phyloP scores from a whole-genome alignment of 2,888 invertebrate genomes.

The Phrixothrix hirtus region DNA sequence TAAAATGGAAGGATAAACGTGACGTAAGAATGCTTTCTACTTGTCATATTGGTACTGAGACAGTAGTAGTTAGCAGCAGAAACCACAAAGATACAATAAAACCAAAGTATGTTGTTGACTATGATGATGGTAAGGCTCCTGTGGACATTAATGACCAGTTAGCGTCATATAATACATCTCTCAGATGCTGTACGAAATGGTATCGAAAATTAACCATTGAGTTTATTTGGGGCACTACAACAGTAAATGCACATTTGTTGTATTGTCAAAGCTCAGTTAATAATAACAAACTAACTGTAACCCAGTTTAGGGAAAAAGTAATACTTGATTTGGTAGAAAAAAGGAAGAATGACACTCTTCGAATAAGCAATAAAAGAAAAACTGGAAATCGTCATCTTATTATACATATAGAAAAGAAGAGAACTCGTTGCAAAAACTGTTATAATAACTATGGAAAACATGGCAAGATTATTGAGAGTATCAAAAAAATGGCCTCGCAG shows the following conservation, averaged over 20 bases:
- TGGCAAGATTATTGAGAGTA: neutral
- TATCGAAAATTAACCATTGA: neutral
- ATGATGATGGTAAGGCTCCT: neutral
- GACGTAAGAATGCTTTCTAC: neutral
- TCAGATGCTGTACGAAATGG: neutral
- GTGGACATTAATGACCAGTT: neutral
- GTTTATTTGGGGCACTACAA: neutral
- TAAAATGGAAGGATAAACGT: conserved; percentile 7
- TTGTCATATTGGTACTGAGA: neutral
- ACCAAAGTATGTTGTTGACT: too few relatives aligned
- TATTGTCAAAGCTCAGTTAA: neutral
- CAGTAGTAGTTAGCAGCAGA: neutral
- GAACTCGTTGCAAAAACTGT: neutral
- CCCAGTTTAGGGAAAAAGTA: too few relatives aligned
- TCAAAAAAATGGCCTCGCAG: neutral
- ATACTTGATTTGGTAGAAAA: neutral
- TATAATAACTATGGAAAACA: too few relatives aligned
- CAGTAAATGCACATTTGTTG: neutral
- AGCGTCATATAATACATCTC: too few relatives aligned
- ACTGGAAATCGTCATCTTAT: neutral
- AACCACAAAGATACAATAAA: neutral
- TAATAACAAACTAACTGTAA: neutral
- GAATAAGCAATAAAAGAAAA: neutral
- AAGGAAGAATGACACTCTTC: neutral
- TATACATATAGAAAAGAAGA: neutral